Evolutionary conservation across 2,113 vertebrate species (phyloP).

Genomic region (Brevimyrus niger): DNA sequence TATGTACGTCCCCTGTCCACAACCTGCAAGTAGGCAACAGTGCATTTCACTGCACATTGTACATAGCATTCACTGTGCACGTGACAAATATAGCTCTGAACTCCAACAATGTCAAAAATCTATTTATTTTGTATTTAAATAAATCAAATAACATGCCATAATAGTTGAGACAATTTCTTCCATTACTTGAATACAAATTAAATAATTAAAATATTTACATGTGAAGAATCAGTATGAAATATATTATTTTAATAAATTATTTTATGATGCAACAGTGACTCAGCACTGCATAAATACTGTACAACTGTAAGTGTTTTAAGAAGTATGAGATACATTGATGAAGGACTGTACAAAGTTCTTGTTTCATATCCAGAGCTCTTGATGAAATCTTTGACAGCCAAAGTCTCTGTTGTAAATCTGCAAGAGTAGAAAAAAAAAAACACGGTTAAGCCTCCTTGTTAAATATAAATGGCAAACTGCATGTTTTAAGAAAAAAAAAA

Average conservation of each 20-base stretch:
- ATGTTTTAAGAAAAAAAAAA: background rate
- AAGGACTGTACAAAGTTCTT: background rate
- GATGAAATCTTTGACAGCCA: background rate
- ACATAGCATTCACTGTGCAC: background rate
- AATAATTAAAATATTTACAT: conserved; percentile 33
- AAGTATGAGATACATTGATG: background rate
- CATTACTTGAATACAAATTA: conserved; percentile 16
- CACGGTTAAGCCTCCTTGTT: background rate
- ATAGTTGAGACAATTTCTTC: background rate
- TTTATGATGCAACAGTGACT: conserved; percentile 8
- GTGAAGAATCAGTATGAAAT: conserved; percentile 5
- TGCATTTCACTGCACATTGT: background rate
- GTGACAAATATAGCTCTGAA: background rate
- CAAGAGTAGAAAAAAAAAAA: background rate
- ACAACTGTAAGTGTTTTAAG: conserved; percentile 26
- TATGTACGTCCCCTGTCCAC: background rate
- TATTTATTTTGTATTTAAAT: background rate
- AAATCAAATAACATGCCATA: background rate
- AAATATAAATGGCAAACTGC: background rate
- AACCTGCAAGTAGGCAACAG: background rate
- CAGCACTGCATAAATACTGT: conserved; percentile 23
- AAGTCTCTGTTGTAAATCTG: conserved; percentile 28
- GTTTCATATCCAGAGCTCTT: conserved; percentile 34
- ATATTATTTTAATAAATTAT: conserved; percentile 34
- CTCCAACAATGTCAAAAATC: background rate